A percentile compares a stretch with the other conserved stretches of the same genome.
Conservation (phyloP, 2,888 invertebrate genomes). For the Achlya flavicornis region DNA sequence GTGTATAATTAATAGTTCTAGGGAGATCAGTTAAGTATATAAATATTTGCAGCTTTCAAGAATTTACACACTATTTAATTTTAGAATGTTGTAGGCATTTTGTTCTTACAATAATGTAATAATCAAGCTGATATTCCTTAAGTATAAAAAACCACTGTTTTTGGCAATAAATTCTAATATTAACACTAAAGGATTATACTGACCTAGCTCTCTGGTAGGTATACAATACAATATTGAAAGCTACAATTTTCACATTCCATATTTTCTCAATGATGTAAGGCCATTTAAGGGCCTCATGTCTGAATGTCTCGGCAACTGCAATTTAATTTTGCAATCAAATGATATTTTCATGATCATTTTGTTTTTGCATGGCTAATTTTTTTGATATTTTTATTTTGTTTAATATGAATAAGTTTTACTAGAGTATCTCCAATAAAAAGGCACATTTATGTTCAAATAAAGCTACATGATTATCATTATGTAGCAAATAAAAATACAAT, state of each 20-base stretch:
- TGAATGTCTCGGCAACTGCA: too few species aligned
- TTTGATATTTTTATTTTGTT: not conserved
- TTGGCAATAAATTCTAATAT: not conserved
- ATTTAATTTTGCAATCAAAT: not conserved
- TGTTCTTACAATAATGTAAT: constrained; percentile 11
- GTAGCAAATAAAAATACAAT: not conserved
- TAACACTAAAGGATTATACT: too few species aligned
- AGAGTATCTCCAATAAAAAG: not conserved
- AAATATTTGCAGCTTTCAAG: constrained; percentile 32
- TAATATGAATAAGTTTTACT: not conserved
- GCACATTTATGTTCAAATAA: not conserved
- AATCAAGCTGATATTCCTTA: constrained; percentile 19
- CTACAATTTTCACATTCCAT: too few species aligned
- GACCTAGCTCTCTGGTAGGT: too few species aligned
- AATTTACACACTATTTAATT: constrained; percentile 17
- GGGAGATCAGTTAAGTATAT: constrained; percentile 50
- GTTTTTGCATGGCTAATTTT: not conserved
- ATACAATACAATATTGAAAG: too few species aligned
- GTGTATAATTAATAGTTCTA: constrained; percentile 57
- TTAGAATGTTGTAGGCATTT: constrained; percentile 23
- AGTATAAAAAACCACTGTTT: not conserved
- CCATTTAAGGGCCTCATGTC: too few species aligned
- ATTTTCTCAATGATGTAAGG: too few species aligned
- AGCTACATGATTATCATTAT: not conserved
- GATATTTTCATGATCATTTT: not conserved